A percentile compares a stretch with the other conserved stretches of the same genome.
Conservation (phyloP, 2,113 vertebrate genomes). For the Melanocharis versteri region DNA sequence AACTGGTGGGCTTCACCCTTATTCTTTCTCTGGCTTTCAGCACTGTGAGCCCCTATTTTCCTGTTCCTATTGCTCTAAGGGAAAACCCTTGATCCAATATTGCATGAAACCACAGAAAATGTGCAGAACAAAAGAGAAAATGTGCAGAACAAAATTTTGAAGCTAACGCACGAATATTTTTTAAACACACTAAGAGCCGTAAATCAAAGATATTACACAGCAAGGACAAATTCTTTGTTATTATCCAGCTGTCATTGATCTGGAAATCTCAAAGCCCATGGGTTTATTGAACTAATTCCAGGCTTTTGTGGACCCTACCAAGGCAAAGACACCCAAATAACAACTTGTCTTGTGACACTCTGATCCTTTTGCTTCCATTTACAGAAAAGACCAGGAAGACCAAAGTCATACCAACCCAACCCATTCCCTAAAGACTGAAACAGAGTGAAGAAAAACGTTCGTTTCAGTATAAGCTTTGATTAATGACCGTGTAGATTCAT, state of each 20-base stretch:
- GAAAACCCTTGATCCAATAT: neutral
- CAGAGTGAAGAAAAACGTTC: neutral
- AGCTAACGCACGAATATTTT: neutral
- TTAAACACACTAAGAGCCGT: neutral
- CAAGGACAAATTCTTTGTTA: neutral
- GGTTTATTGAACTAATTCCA: neutral
- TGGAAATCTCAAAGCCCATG: neutral
- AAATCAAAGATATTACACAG: neutral
- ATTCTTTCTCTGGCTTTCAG: neutral
- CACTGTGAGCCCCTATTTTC: neutral
- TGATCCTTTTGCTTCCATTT: neutral
- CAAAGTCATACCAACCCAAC: neutral
- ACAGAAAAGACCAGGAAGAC: neutral
- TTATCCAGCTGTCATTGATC: neutral
- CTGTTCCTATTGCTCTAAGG: neutral
- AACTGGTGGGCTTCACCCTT: neutral
- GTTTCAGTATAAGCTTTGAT: neutral
- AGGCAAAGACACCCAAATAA: neutral
- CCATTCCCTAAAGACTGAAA: neutral
- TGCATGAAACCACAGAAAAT: neutral
- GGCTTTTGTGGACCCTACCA: neutral
- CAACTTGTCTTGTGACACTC: neutral
- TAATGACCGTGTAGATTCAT: neutral
- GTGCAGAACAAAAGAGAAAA: neutral
- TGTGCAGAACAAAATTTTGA: neutral